Base-by-base conservation (phyloP, 2,888 invertebrate genomes). In the Callyntrura sp. region DNA sequence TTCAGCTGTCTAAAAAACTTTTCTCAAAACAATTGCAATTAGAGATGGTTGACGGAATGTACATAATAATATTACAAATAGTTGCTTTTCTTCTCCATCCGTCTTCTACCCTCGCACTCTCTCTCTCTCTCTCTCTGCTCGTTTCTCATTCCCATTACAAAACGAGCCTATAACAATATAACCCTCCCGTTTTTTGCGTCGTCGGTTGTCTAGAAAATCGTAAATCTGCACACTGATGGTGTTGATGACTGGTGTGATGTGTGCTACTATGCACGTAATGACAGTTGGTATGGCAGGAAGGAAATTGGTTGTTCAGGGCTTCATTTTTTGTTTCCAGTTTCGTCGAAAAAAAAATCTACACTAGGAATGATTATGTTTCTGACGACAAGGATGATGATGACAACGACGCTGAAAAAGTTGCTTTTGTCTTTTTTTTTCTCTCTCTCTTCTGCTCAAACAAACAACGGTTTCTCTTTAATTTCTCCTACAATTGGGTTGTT, bases 21-120 rank as follows among this genome's bases (percentile, higher is more conserved):
- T 79, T 79, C 79, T 79, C 79, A 79, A 60, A 79, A 79, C 79
- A 79, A 79, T 79, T 79, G 79, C 79, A 79, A 79, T 79, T 79
- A 79, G 79, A 43, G 79, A 79, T 79, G 79, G 79, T 79, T 79
- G 79, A 79, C 79, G 60, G 79, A 43, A 79, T 79, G 79, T 79
- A 79, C 57, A 79, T 60, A 60, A 57, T 60, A 60, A 57, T 79
- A 79, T 60, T 43, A 35, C 79, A 60, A 79, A 79, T 60, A 57
- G 60, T 79, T 79, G 60, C 79, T 43, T 28, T 57, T 57, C 43
- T 57, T 57, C 14, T 55, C 28, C 57, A 35, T 35, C 9, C 55
- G 14, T n/a, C 78, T 57, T 57, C 20, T 28, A 8, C 25, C 23
- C 17, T 14, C 51, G 5, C 51, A 3, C 12, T 78, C n/a, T 78